Conservation (phyloP, 2,888 invertebrate genomes). For the Colostygia pectinataria region DNA sequence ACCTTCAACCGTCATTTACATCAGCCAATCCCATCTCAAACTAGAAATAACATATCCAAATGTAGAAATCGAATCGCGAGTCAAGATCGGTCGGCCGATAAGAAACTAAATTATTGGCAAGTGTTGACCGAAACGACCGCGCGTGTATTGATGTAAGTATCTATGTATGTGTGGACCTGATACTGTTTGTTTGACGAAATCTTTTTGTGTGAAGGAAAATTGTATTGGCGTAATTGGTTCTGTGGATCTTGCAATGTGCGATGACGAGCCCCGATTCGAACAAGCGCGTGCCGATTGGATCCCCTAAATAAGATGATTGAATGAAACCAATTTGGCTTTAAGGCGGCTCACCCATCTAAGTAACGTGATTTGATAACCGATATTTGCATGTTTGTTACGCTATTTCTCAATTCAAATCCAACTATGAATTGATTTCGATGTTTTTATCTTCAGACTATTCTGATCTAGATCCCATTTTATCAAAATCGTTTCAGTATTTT, state of each 20-base stretch:
- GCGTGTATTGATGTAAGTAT: slow-evolving; percentile 22
- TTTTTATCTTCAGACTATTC: too few relatives aligned
- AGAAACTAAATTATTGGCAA: slow-evolving; percentile 70
- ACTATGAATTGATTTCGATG: too few relatives aligned
- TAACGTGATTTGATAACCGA: neutral
- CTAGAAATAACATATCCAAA: slow-evolving; percentile 31
- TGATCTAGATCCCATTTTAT: too few relatives aligned
- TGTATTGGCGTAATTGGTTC: slow-evolving; percentile 24
- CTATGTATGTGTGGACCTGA: slow-evolving; percentile 14
- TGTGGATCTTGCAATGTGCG: slow-evolving; percentile 1
- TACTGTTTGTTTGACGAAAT: slow-evolving; percentile 25
- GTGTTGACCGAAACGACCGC: slow-evolving; percentile 56
- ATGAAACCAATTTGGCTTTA: neutral
- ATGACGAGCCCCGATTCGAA: slow-evolving; percentile 3
- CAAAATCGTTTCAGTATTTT: too few relatives aligned
- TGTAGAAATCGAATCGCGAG: slow-evolving; percentile 49
- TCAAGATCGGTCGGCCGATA: slow-evolving; percentile 69
- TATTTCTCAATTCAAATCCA: too few relatives aligned
- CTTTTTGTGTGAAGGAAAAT: slow-evolving; percentile 16
- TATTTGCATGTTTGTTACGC: too few relatives aligned
- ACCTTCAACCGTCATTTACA: slow-evolving; percentile 30
- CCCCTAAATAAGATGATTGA: neutral
- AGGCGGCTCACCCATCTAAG: neutral
- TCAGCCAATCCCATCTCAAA: slow-evolving; percentile 32
- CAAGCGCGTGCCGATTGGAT: neutral